Evolutionary conservation across 2,797 vertebrate species (phyloP), one percentile per base, ranked within the genome.

Genomic region (Erithacus rubecula): DNA sequence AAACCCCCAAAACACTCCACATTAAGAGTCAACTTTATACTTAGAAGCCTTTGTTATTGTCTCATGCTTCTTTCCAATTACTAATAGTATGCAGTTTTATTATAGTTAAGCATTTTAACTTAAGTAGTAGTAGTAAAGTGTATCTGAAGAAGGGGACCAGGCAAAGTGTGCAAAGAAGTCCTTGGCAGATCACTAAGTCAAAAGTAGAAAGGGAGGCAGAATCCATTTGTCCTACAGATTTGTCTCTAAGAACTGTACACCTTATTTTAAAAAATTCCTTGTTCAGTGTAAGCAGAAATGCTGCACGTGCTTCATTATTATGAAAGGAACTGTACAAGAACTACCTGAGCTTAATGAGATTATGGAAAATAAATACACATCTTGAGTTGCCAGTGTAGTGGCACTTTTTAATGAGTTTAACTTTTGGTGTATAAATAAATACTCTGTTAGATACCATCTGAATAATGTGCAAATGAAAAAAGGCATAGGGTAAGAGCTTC

Each of bases 341-440:
- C 55, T 79, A 95, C 74, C 89, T 83, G 60, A 82, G 55, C 49
- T 86, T 94, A 96, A 96, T 95, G 94, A 95, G 96, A 94, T 94
- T 96, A 91, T 77, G 70, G 76, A 95, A 96, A 88, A 87, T 69
- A 96, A 96, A 95, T 87, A 93, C 34, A 77, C 51, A 79, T 63
- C 63, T 84, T 79, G 55, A 93, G 79, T 49, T 86, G 77, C 55
- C 70, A 83, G 44, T 84, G 72, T 91, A 76, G 79, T 64, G 70
- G 65, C 0, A 2, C 51, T 76, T 96, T 95, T 90, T 95, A 96
- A 96, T 90, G 93, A 95, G 89, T 90, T 95, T 91, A 93, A 87
- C 74, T 93, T 90, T 29, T 43, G 27, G 56, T 82, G 18, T 89
- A 83, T 82, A 96, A 93, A 91, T 90, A 96, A 95, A 94, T 59